Conservation (phyloP, 2,113 vertebrate genomes). For the Malurus elegans region DNA sequence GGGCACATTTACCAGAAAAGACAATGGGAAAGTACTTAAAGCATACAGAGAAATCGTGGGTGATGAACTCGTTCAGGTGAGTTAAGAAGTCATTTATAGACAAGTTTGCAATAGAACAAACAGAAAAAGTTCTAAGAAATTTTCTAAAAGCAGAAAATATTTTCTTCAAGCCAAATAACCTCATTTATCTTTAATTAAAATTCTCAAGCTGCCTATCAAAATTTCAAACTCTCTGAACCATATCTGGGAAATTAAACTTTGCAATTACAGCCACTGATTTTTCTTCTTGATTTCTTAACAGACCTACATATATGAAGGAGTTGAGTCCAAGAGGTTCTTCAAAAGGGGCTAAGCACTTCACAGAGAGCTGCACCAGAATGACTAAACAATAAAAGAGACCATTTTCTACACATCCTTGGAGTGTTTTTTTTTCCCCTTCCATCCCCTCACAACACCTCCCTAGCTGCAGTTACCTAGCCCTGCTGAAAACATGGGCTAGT, state of each 20-base stretch:
- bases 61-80: constrained; percentile 86
- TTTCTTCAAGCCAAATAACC: not conserved
- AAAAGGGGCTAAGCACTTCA: constrained; percentile 75
- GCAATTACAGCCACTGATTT: not conserved
- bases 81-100: not conserved
- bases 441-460: not conserved
- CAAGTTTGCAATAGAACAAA: not conserved
- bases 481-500: not conserved
- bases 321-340: constrained; percentile 90
- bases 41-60: constrained; percentile 74
- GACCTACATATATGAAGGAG: constrained; percentile 88
- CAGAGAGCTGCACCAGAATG: not conserved
- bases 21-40: constrained; percentile 82
- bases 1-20: constrained; percentile 82
- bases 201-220: not conserved
- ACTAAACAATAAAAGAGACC: not conserved
- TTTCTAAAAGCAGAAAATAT: not conserved
- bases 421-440: not conserved
- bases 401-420: not conserved
- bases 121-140: not conserved
- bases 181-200: not conserved
- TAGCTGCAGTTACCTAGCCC: not conserved
- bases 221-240: not conserved
- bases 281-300: constrained; percentile 63
- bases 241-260: not conserved